Conservation (phyloP, 2,113 vertebrate genomes). For the Struthidea cinerea region DNA sequence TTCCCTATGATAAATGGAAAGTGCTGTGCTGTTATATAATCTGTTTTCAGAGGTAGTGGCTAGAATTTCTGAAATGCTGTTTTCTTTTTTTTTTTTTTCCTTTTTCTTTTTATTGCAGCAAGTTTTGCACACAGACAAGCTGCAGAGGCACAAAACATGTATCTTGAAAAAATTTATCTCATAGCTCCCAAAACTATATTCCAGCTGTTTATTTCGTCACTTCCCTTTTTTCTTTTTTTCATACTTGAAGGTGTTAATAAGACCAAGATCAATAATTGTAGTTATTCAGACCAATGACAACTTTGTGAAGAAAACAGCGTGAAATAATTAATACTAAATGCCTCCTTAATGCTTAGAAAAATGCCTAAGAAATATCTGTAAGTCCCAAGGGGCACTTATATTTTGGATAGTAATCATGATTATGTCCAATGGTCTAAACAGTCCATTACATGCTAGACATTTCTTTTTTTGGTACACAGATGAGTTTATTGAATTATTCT, state of each 20-base stretch:
- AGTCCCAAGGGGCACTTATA: not conserved
- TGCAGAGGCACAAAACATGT: not conserved
- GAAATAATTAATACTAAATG: not conserved
- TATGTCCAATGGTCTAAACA: not conserved
- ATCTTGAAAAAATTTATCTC: not conserved
- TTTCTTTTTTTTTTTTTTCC: not conserved
- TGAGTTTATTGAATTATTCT: not conserved
- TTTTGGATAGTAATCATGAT: not conserved
- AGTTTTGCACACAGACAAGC: not conserved
- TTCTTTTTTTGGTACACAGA: not conserved
- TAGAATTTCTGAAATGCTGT: not conserved
- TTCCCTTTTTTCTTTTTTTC: rapidly evolving
- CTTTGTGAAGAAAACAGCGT: not conserved
- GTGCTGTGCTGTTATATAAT: conserved; percentile 37
- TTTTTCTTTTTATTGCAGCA: not conserved
- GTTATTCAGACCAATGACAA: not conserved
- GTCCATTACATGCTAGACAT: not conserved
- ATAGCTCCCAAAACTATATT: not conserved
- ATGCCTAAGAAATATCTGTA: not conserved
- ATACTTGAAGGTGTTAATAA: not conserved
- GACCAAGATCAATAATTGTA: rapidly evolving
- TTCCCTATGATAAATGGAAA: conserved; percentile 29
- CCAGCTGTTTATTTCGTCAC: not conserved
- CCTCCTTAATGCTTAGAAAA: not conserved
- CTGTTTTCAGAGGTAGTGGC: not conserved